phyloP scores from a whole-genome alignment of 2,113 vertebrate genomes.

The Muscicapa adusta region DNA sequence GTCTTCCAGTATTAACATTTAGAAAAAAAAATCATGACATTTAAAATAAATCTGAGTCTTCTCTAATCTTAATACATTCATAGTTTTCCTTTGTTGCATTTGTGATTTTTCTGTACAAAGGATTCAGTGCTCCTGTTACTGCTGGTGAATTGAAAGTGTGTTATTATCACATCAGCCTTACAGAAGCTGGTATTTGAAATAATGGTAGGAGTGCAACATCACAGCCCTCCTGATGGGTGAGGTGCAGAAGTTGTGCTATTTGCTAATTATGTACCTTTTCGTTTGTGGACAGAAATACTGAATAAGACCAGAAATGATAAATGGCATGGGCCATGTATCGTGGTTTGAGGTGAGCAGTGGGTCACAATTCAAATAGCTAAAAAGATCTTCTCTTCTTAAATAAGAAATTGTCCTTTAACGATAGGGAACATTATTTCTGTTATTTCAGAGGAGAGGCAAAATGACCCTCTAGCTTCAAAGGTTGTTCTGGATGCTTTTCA shows the following conservation, averaged over 20 bases:
- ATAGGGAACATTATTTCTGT: not conserved
- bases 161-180: constrained; percentile 65
- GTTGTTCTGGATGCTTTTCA: not conserved
- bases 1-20: not conserved
- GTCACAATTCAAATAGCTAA: not conserved
- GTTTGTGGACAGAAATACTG: constrained; percentile 31
- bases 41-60: constrained; percentile 52
- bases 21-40: constrained; percentile 33
- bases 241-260: constrained; percentile 46
- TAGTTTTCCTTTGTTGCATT: constrained; percentile 43
- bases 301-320: constrained; percentile 28
- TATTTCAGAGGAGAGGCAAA: not conserved
- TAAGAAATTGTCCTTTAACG: not conserved
- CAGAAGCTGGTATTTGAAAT: constrained; percentile 12
- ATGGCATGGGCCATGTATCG: not conserved
- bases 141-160: constrained; percentile 52
- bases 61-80: constrained; percentile 25
- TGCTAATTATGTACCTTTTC: constrained; percentile 63
- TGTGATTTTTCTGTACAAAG: constrained; percentile 24
- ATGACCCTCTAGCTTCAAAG: not conserved
- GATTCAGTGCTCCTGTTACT: constrained; percentile 18
- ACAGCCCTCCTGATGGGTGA: constrained; percentile 18
- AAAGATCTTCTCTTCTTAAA: not conserved
- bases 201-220: constrained; percentile 21
- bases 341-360: constrained; percentile 27